Conservation (phyloP, 2,797 vertebrate species). For the Myotis vivesi region DNA sequence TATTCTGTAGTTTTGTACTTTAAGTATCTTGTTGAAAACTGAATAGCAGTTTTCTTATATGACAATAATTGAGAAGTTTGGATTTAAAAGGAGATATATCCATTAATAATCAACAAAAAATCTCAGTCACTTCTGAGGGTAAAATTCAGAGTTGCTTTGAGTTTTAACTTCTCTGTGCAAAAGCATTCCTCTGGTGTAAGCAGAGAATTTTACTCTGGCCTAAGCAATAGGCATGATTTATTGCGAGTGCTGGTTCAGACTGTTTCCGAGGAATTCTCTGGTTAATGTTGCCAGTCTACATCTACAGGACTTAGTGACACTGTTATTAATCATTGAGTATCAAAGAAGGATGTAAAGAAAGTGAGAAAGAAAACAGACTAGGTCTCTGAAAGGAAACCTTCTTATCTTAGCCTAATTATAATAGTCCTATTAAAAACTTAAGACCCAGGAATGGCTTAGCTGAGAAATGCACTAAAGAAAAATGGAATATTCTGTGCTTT, state of each 20-base stretch:
- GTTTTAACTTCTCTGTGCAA: background rate
- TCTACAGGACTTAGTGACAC: background rate
- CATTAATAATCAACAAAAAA: background rate
- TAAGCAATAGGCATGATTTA: slow-evolving; percentile 51
- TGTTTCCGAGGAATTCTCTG: slow-evolving; percentile 18
- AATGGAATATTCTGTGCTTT: background rate
- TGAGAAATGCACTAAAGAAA: background rate
- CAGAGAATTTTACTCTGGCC: background rate
- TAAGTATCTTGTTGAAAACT: background rate
- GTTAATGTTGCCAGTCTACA: slow-evolving; percentile 54
- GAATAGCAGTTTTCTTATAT: background rate
- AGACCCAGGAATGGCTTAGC: background rate
- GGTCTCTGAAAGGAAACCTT: background rate
- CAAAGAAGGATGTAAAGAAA: slow-evolving; percentile 5
- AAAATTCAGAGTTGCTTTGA: background rate
- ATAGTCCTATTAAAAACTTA: slow-evolving; percentile 37
- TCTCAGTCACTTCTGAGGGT: background rate
- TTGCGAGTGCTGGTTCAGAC: slow-evolving; percentile 33
- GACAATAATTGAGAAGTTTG: background rate
- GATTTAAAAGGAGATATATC: background rate
- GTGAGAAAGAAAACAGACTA: background rate
- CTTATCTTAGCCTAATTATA: slow-evolving; percentile 50
- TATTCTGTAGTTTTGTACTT: background rate
- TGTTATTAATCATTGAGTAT: slow-evolving; percentile 60
- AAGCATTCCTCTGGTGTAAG: background rate